Evolutionary conservation across 2,888 invertebrate species (phyloP), one percentile per base, ranked within the genome.

Genomic region (Eupithecia exiguata): DNA sequence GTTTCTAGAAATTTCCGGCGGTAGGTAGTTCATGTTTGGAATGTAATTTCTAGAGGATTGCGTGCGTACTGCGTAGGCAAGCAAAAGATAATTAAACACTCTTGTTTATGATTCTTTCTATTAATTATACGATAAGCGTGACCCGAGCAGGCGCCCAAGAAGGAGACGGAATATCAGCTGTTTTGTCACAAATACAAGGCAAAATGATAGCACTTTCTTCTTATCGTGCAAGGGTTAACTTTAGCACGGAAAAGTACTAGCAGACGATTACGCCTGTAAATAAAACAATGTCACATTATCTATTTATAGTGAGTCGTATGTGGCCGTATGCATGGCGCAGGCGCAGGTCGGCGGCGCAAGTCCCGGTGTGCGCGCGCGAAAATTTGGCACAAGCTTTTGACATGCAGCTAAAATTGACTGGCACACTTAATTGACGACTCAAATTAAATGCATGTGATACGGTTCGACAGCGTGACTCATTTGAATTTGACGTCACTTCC

Each of bases 221-320:
- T 86, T 92, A 91, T 92, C 91, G 74, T 81, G 67, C 75, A 81
- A 88, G 83, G 91, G 93, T 92, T 92, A 91, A 92, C 84, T 89
- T 91, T 90, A 84, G 89, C 89, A 88, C 92, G 94, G 94, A 94
- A 94, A 94, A 91, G 85, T 93, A 93, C 94, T 82, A 82, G 71
- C 71, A 70, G 5, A 71, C 81, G 88, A 89, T 89, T 88, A 87
- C 86, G 80, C 78, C 77, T 78, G 81, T 83, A 87, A 89, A 89
- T 91, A 90, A 89, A 91, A 92, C 88, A 91, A 90, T 92, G 90
- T 91, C 90, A 90, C 88, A 85, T 86, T 89, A 89, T 89, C 88
- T 92, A 92, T 91, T 89, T 89, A 89, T 91, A 90, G 86, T 86
- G 80, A 85, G 86, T 86, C 86, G 84, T 77, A 84, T 87, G 49